These are phyloP conservation scores for Bradypodion pumilum DNA, from an alignment of 2,797 vertebrate genomes.

Conservation along the genomic window DNA sequence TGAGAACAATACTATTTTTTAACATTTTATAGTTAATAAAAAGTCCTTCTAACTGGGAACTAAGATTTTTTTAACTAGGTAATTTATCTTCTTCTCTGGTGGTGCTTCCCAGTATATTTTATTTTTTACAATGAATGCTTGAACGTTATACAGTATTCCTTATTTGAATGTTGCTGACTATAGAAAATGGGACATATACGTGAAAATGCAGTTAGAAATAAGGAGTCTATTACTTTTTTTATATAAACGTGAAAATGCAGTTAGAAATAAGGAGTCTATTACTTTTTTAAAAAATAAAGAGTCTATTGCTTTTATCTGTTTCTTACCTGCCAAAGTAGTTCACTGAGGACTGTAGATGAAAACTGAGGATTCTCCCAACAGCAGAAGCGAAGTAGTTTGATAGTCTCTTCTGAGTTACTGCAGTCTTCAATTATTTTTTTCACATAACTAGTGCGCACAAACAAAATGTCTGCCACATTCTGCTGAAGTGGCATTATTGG, in stretches of 20 bases:
- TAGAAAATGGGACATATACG: background rate
- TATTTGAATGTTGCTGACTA: background rate
- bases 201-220: background rate
- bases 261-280: background rate
- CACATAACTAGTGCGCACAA: constrained; percentile 98
- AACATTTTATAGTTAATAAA: background rate
- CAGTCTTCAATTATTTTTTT: constrained; percentile 99
- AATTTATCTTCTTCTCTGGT: constrained; percentile 40
- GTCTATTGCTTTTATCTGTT: background rate
- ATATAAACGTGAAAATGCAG: background rate
- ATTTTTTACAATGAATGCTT: background rate
- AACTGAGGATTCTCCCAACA: constrained; percentile 99
- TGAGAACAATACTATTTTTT: background rate
- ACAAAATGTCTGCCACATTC: constrained; percentile 95
- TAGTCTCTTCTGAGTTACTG: constrained; percentile 98
- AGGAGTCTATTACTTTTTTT: background rate
- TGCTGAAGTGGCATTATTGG: constrained; percentile 98
- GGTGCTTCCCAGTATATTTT: background rate
- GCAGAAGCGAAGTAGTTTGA: constrained; percentile 98
- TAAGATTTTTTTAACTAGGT: background rate
- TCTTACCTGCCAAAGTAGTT: constrained; percentile 98
- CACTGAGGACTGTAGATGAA: constrained; percentile 98
- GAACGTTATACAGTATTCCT: background rate
- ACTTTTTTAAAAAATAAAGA: background rate
- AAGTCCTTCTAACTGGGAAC: background rate